Base-by-base conservation (phyloP, 2,797 vertebrate species). In the Limosa lapponica region DNA sequence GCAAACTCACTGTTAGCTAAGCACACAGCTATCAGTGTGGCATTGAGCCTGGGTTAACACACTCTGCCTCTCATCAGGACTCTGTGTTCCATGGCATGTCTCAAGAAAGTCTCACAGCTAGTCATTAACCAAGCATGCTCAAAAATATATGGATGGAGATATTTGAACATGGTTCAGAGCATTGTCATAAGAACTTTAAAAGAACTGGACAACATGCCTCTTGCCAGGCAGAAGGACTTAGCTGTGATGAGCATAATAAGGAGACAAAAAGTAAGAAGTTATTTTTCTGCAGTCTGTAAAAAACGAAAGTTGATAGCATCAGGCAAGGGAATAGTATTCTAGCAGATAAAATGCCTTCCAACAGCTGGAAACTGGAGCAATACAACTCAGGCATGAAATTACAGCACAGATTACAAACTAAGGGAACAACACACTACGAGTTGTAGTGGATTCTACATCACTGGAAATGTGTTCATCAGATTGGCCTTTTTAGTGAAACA, bases 361-460 rank as follows among this genome's bases (percentile, higher is more conserved):
- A 65, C 66, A 95, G 90, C 92, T 94, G 89, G 59, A 67, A 95
- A 92, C 32, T 25, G 36, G 70, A 90, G 36, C 28, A 80, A 66
- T 87, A 44, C 32, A 82, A 87, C 25, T 93, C 57, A 87, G 41
- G 82, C 67, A 90, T 96, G 74, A 96, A 95, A 96, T 93, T 80
- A 73, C 52, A 92, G 57, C 2, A 5, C 78, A 84, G 44, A 89
- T 89, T 90, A 44, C 43, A 75, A 89, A 66, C 66, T 66, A 80
- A 87, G 70, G 55, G 24, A 87, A 32, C 23, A 90, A 44, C 71
- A 89, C 13, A 20, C 13, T 61, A 64, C 74, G 49, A 88, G 61
- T 23, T 77, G 44, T 16, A 55, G 67, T 74, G n/a, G 41, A 92
- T 92, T 89, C 81, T 73, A 23, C 87, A 70, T 89, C 59, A 37